Base-by-base conservation (phyloP, 2,797 vertebrate genomes). In the Phoeniculus purpureus region DNA sequence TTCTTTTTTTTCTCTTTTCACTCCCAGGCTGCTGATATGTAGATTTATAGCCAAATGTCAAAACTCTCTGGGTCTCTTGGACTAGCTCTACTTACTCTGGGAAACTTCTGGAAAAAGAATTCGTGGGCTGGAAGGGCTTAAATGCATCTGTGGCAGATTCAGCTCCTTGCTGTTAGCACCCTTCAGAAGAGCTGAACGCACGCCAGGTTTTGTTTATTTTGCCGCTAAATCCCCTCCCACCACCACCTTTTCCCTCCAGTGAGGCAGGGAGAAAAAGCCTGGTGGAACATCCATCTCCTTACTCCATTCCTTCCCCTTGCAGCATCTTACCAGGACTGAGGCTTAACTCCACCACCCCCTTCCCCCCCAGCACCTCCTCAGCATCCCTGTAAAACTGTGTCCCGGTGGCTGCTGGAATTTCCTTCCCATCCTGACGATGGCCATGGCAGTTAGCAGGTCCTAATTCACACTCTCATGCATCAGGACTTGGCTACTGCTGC, bases 51-150 rank as follows among this genome's bases (percentile, higher is more conserved):
- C 61, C 43, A 68, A 84, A 89, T 86, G 91, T 89, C 93, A 94
- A 84, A 91, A 74, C 75, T 81, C 70, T 87, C 92, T 20, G 47
- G 29, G 51, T 74, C 68, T 74, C 68, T 85, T 93, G 90, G 90
- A 70, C 78, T 58, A 22, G 15, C 55, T 92, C 84, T 85, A 29
- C 85, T 86, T 61, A 40, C 85, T 71, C 87, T 87, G 92, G 58
- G 89, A 93, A 93, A 92, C 87, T 87, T 92, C 94, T 95, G 92
- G 89, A 88, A 93, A 93, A 92, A 70, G 88, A 89, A 89, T 91
- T 89, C 89, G 14, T 84, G 66, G 61, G 56, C 79, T 92, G 90
- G 91, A 88, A 87, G 74, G 90, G 59, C 51, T 92, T 87, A 75
- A 85, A 82, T 88, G 60, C 68, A 61, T 84, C 87, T 72, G 67